Base-by-base conservation (phyloP, 2,888 invertebrate species). In the Leptogaster cylindrica region DNA sequence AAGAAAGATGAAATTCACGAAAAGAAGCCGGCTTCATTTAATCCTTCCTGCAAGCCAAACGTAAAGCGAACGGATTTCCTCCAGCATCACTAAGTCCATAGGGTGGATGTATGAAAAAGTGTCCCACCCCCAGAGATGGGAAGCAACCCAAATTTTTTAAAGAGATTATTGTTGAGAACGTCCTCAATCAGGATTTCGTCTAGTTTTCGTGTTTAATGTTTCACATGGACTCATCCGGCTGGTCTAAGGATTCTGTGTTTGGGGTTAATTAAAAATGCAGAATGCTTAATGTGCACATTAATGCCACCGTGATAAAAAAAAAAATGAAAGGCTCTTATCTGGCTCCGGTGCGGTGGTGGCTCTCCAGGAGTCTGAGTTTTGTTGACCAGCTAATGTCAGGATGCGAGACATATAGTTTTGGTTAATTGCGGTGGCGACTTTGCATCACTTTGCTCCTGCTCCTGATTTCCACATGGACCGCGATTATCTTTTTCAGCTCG, bases 21-120 rank as follows among this genome's bases (percentile, higher is more conserved):
- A 36, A 23, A 55, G 39, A 12, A 39, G 14, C 55, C 20, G 23
- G 39, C 55, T 55, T 36, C 23, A 18, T 23, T 36, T 55, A 55
- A 55, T 55, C 55, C 55, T 36, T 20, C 39, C 39, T 39, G 25
- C 55, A 55, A 55, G 39, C 36, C 55, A 20, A 39, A 39, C 36
- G 36, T 36, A 39, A 55, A 39, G 55, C 55, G 36, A n/a, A 20
- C 6, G 55, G 25, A 25, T 55, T 55, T 55, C 55, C 55, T 39
- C 23, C 39, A 36, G 36, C 39, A 20, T 39, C 55, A 36, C 36
- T 55, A 36, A 55, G n/a, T 12, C 55, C 7, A 23, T 23, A 31
- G 6, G 27, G 55, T 33, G 36, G 23, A 55, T 55, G 23, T 55
- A 14, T 55, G 55, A 55, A 55, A 55, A 55, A 55, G n/a, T 55